phyloP scores from a whole-genome alignment of 2,888 invertebrate species.

The Malthinus seriepunctatus region DNA sequence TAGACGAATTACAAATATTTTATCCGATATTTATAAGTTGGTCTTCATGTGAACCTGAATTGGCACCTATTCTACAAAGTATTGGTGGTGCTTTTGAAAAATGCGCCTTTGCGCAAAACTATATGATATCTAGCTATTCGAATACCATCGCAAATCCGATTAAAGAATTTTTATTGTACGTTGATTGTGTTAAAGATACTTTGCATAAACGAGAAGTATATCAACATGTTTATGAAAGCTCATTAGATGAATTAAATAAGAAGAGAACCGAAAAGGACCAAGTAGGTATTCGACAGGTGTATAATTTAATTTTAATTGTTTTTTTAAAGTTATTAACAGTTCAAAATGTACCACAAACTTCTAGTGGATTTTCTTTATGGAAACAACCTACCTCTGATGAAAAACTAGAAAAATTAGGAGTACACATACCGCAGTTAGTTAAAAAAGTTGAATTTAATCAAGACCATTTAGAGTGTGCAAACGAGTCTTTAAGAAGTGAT shows the following conservation, averaged over 20 bases:
- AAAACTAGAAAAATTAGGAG: constrained; percentile 57
- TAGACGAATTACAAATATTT: constrained; percentile 60
- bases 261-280: constrained; percentile 65
- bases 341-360: constrained; percentile 37
- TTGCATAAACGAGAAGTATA: constrained; percentile 64
- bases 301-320: constrained; percentile 1
- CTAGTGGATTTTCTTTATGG: constrained; percentile 58
- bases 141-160: constrained; percentile 55
- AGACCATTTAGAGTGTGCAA: constrained; percentile 69
- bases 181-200: constrained; percentile 70
- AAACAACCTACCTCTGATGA: constrained; percentile 64
- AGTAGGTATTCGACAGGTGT: constrained; percentile 46
- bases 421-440: constrained; percentile 56
- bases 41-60: constrained; percentile 62
- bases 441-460: constrained; percentile 60
- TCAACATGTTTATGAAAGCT: constrained; percentile 66
- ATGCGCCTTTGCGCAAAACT: constrained; percentile 57
- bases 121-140: constrained; percentile 52
- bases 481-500: constrained; percentile 69
- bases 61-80: constrained; percentile 54
- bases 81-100: constrained; percentile 57
- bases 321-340: constrained; percentile 17
- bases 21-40: constrained; percentile 66
- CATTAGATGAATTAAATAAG: constrained; percentile 65
- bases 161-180: constrained; percentile 66